phyloP scores from a whole-genome alignment of 2,888 invertebrate genomes.

The Pyrgus malvae region DNA sequence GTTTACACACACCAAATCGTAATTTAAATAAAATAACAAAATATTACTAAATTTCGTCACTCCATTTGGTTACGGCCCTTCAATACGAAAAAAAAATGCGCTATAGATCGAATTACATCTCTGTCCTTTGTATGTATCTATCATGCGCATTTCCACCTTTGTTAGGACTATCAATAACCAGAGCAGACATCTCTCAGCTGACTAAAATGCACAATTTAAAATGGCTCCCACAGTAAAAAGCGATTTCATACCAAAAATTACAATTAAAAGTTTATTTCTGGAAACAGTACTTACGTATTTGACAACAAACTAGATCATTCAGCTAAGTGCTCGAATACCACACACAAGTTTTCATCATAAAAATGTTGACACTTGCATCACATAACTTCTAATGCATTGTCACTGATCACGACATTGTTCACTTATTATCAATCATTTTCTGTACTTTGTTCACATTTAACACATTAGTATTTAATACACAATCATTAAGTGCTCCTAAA shows the following conservation, averaged over 20 bases:
- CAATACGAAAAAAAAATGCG: too few relatives aligned
- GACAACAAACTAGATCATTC: constrained; percentile 22
- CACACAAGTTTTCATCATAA: constrained; percentile 45
- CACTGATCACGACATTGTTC: constrained; percentile 30
- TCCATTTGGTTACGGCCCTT: too few relatives aligned
- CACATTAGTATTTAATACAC: neutral
- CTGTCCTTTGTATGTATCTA: constrained; percentile 31
- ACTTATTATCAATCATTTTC: neutral
- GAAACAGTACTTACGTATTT: constrained; percentile 35
- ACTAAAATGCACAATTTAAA: constrained; percentile 35
- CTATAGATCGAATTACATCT: constrained; percentile 17
- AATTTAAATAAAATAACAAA: too few relatives aligned
- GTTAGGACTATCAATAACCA: constrained; percentile 34
- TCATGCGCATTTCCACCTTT: constrained; percentile 45
- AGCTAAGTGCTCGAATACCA: constrained; percentile 33
- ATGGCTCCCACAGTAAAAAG: constrained; percentile 39
- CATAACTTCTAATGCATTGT: constrained; percentile 43
- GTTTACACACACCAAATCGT: too few relatives aligned
- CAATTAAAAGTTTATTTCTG: constrained; percentile 4
- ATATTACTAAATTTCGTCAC: too few relatives aligned
- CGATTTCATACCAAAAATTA: constrained; percentile 13
- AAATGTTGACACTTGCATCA: constrained; percentile 13
- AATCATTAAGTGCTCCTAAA: neutral
- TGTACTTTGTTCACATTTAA: too few relatives aligned
- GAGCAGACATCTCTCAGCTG: constrained; percentile 15